Base-by-base conservation (phyloP, 2,113 vertebrate species). In the Lasiurus cinereus region DNA sequence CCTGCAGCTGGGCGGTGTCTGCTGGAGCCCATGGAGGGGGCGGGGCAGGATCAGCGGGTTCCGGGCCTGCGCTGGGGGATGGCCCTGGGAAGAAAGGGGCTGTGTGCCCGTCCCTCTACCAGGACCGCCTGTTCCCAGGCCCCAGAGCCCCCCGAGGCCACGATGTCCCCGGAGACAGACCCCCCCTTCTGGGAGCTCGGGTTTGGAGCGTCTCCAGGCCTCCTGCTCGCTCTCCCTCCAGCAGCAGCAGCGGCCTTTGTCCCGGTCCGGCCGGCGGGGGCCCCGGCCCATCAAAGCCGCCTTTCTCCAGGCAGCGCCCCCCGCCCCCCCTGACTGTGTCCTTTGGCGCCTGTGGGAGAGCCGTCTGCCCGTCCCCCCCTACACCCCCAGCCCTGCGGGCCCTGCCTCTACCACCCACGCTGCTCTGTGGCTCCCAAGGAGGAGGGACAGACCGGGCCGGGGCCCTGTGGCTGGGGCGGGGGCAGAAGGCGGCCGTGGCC, bases 1-100 rank as follows among this genome's bases (percentile, higher is more conserved):
- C 39, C 39, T 39, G 39, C 39, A 39, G 39, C 39, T 39, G 39
- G 39, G 39, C 39, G 39, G 39, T 39, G 39, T 39, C 39, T 39
- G 39, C 39, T 39, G 39, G 39, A 98, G 98, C 98, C 85, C 96
- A 96, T 98, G 98, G 97, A 98, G 18, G 98, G 98, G 98, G 98
- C 97, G 98, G 97, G 98, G 95, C 97, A 98, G 96, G 97, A 98
- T 98, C 96, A 85, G 96, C 97, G 96, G 98, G 96, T 98, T 92
- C 94, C 31, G 91, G 95, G 86, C 96, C 94, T 74, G 83, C 92
- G 95, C 48, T 70, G 83, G 97, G 97, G 97, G 96, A 82, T 52
- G 48, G 89, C 87, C 74, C 87, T 86, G 19, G 19, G 84, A 95
- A 97, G 96, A 95, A 95, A 96, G 92, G 94, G 97, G 91, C 92